phyloP scores from a whole-genome alignment of 2,888 invertebrate species.

The Magallana nippona region DNA sequence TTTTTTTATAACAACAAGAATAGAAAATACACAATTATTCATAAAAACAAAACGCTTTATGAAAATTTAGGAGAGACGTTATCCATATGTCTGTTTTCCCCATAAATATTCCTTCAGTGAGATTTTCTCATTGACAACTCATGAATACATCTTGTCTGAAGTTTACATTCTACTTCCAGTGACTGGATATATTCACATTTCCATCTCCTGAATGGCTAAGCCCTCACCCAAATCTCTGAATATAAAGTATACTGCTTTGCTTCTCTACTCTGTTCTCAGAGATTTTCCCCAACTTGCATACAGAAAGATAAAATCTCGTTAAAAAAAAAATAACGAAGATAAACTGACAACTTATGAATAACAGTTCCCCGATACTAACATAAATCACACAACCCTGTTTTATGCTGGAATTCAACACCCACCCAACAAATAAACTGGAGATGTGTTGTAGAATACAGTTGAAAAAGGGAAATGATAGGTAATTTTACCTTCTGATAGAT shows the following conservation, averaged over 20 bases:
- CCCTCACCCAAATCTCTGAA: neutral
- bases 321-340: neutral
- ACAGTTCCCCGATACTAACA: neutral
- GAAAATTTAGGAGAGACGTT: neutral
- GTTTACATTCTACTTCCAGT: neutral
- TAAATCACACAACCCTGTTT: neutral
- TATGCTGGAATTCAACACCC: neutral
- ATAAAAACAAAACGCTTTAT: no score
- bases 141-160: constrained; percentile 2
- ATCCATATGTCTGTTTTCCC: constrained; percentile 16
- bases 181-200: neutral
- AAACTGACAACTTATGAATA: neutral
- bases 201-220: neutral
- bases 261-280: neutral
- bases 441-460: neutral
- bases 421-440: neutral
- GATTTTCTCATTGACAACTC: constrained; percentile 4
- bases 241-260: neutral
- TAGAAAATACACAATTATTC: no score
- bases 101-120: neutral
- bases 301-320: constrained; percentile 8
- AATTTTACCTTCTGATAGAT: neutral
- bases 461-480: neutral
- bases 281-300: neutral
- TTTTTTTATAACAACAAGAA: no score